Percentiles rank a stretch among this genome's conserved stretches.
Conservation (phyloP, 1,140 invertebrate genomes). For the Caerostris darwini region DNA sequence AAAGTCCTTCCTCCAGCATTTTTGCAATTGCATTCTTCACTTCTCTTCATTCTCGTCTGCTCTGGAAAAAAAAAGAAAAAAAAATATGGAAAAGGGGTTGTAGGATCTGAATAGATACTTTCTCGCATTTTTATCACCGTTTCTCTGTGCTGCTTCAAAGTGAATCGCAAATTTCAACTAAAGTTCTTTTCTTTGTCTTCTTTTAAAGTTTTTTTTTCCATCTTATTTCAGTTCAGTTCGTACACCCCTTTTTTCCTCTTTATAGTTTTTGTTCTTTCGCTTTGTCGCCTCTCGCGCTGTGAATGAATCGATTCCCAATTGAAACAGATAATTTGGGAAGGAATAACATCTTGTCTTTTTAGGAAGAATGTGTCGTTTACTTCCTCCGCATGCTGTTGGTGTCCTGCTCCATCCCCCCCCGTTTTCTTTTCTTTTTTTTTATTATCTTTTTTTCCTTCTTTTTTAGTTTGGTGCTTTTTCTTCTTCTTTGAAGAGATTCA, state of each 20-base stretch:
- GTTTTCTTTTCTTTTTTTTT: background rate
- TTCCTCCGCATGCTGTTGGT: background rate
- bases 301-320: conserved; percentile 39
- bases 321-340: conserved; percentile 51
- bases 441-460: background rate
- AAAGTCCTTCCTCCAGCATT: background rate
- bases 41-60: background rate
- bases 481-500: background rate
- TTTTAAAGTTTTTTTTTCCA: background rate
- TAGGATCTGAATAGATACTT: background rate
- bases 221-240: background rate
- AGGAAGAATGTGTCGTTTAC: conserved; percentile 34
- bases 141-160: background rate
- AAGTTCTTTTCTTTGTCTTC: background rate
- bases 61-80: background rate
- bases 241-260: background rate
- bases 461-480: background rate
- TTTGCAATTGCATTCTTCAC: conserved; percentile 15
- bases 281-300: conserved; percentile 22
- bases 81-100: too few species aligned
- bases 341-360: conserved; percentile 55
- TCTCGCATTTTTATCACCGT: conserved; percentile 41
- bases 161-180: conserved; percentile 45
- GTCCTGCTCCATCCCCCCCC: background rate
- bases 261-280: background rate